Evolutionary conservation across 2,797 vertebrate species (phyloP), one percentile per base, ranked within the genome.

Genomic region (Triplophysa yarkandensis): DNA sequence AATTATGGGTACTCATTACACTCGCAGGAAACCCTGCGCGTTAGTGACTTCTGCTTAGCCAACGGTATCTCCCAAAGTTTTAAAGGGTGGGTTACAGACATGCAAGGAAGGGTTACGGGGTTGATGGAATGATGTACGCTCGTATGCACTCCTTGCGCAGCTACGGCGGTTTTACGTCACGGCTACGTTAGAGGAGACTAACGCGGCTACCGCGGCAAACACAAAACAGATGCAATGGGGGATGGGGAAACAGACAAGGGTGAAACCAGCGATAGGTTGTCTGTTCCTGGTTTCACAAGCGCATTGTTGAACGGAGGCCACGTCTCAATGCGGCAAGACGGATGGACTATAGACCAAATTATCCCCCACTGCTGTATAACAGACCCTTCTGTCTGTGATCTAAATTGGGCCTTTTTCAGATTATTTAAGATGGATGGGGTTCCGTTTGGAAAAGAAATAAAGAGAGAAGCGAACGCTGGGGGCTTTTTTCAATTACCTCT

Each of bases 151-250:
- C 27, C 25, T 55, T 9, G 28, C 28, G 8, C 2, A n/a, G 14
- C 57, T 7, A 34, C 27, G 7, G 16, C 3, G 1, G 50, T 27
- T 48, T 57, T 58, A 58, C 17, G 30, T 36, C 34, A 52, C 11
- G 27, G 62, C 82, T 81, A 78, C 11, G 10, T 61, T 8, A 63
- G 21, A 13, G 71, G 67, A 66, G 83, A 75, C 67, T 74, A 76
- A 78, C 63, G 25, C 48, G 46, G 78, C 74, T 75, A 89, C 86
- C 77, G 39, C n/a, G 73, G 79, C 71, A 76, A 89, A 88, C 79
- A 46, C 76, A 68, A 82, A 83, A 80, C 89, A 90, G 85, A 89
- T 83, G 70, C 85, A 70, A 82, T 85, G 86, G 86, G 83, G 88
- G 88, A 85, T 86, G 85, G 77, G 75, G 78, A 83, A 39, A 86